phyloP scores from a whole-genome alignment of 2,797 vertebrate species.

The Gobionotothen gibberifrons region DNA sequence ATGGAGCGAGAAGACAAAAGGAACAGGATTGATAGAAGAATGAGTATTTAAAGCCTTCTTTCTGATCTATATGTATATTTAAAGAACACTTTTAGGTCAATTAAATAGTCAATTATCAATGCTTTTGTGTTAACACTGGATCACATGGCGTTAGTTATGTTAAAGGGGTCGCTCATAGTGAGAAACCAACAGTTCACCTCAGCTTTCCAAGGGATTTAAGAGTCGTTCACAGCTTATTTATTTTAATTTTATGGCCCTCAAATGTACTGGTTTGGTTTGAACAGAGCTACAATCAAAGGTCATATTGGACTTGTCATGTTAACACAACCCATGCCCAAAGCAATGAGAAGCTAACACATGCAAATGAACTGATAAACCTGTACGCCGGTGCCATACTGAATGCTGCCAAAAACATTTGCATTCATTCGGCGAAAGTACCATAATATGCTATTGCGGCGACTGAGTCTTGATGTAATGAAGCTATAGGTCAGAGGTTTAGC shows the following conservation, averaged over 20 bases:
- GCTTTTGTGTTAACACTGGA: not conserved
- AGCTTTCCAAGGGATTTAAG: no score
- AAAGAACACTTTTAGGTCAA: not conserved
- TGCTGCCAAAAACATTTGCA: not conserved
- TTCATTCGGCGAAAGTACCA: not conserved
- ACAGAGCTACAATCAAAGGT: no score
- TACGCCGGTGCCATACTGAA: not conserved
- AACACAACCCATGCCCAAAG: no score
- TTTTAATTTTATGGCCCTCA: no score
- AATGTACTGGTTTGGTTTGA: no score
- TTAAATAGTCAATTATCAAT: not conserved
- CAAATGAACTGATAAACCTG: no score
- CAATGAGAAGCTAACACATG: no score
- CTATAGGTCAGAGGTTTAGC: not conserved
- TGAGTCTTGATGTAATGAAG: not conserved
- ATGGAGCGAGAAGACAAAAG: not conserved
- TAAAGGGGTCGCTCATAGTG: no score
- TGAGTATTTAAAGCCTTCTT: not conserved
- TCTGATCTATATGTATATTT: not conserved
- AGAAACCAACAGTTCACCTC: no score
- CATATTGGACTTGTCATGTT: no score
- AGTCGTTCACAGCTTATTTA: no score
- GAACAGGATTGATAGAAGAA: constrained; percentile 1
- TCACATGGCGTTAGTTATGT: no score
- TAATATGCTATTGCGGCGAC: not conserved